A percentile compares a stretch with the other conserved stretches of the same genome.
Evolutionary conservation across 2,797 vertebrate species (phyloP).

Genomic region (Thunnus albacares): DNA sequence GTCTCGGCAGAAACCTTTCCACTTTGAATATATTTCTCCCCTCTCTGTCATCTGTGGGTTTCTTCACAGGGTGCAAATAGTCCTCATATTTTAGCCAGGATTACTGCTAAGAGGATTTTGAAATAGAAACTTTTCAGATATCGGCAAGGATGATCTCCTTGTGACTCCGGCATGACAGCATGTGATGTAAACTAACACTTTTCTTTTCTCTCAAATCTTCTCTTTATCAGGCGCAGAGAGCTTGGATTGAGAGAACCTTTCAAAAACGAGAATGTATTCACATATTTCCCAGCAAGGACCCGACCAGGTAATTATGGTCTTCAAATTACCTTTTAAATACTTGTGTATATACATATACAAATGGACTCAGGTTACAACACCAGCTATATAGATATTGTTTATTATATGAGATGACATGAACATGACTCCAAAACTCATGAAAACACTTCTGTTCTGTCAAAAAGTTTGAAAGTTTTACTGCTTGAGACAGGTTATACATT

Average conservation of each 20-base stretch:
- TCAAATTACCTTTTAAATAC: background rate
- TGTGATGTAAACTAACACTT: conserved; percentile 15
- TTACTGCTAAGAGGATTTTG: conserved; percentile 84
- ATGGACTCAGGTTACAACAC: background rate
- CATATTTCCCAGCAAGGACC: conserved; percentile 93
- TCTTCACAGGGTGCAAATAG: conserved; percentile 15
- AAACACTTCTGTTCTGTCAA: background rate
- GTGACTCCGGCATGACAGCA: background rate
- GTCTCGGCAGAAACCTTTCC: conserved; percentile 14
- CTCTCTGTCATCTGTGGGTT: background rate
- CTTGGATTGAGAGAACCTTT: conserved; percentile 98
- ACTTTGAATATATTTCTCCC: conserved; percentile 29
- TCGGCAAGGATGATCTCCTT: conserved; percentile 19
- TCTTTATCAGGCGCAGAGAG: conserved; percentile 89
- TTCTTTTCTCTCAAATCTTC: conserved; percentile 17
- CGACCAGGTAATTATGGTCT: conserved; percentile 86
- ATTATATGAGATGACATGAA: background rate
- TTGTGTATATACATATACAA: background rate
- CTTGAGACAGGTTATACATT: conserved; percentile 29
- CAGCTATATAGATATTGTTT: background rate
- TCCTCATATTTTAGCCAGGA: conserved; percentile 72
- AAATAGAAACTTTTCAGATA: conserved; percentile 43
- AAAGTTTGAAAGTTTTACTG: background rate
- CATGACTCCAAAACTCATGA: background rate
- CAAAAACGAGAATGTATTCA: conserved; percentile 94